These are phyloP conservation scores for Anastatus disparis DNA, from an alignment of 1,140 invertebrate species.

Conservation along the genomic window DNA sequence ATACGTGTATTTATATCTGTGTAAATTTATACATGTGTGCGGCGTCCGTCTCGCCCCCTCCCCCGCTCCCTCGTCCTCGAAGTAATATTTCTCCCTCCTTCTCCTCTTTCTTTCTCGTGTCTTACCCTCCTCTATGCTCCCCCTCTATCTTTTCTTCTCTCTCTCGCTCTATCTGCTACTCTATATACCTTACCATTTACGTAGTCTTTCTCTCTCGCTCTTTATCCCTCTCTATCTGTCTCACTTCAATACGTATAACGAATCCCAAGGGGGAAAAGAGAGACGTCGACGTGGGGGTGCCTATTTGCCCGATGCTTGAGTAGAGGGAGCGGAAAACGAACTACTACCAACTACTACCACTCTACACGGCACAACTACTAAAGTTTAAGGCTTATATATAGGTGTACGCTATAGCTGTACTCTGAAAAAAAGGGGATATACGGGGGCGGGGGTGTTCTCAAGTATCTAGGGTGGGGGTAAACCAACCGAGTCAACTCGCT, in stretches of 20 bases:
- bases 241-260: no score
- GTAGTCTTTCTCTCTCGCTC: neutral
- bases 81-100: neutral
- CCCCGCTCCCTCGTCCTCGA: neutral
- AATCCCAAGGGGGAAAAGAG: no score
- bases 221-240: neutral
- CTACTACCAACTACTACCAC: no score
- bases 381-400: no score
- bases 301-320: neutral
- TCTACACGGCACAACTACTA: no score
- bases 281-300: slow-evolving; percentile 27
- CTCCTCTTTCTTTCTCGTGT: neutral
- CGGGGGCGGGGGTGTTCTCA: neutral
- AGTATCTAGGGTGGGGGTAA: neutral
- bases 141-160: neutral
- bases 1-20: no score
- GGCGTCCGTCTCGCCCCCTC: neutral
- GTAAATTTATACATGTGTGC: no score
- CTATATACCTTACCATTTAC: no score
- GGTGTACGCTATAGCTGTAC: no score
- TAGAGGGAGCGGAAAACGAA: slow-evolving; percentile 29
- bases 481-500: slow-evolving; percentile 2
- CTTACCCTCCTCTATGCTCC: neutral
- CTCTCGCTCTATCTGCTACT: neutral
- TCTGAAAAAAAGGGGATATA: neutral